A percentile compares a stretch with the other conserved stretches of the same genome.
phyloP scores from a whole-genome alignment of 2,888 invertebrate species.

The Acheta domesticus region DNA sequence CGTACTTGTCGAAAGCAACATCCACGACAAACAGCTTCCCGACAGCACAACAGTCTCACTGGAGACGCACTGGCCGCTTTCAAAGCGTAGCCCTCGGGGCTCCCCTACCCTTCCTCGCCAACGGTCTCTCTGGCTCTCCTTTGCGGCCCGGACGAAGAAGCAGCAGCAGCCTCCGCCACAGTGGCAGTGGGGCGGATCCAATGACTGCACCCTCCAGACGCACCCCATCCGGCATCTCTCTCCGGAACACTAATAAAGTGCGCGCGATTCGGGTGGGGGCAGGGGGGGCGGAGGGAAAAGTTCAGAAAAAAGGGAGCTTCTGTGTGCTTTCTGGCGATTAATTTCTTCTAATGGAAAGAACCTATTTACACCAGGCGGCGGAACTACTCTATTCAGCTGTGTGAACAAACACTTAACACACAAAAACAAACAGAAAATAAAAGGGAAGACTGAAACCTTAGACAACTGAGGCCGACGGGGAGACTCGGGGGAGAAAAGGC shows the following conservation, averaged over 20 bases:
- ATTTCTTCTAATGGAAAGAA: slow-evolving; percentile 18
- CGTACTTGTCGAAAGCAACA: too few relatives aligned
- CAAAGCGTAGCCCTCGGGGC: too few relatives aligned
- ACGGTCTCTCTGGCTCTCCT: too few relatives aligned
- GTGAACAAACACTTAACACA: slow-evolving; percentile 3
- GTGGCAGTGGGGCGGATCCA: background rate
- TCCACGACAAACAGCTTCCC: too few relatives aligned
- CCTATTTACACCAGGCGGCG: slow-evolving; percentile 18
- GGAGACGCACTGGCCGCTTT: too few relatives aligned
- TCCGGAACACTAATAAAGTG: too few relatives aligned
- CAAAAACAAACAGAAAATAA: background rate
- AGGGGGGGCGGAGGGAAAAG: background rate
- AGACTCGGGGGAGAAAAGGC: background rate
- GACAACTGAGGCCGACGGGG: background rate
- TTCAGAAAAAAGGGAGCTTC: background rate
- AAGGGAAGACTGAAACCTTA: background rate
- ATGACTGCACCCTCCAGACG: background rate
- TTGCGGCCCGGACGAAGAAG: background rate
- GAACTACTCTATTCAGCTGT: slow-evolving; percentile 18
- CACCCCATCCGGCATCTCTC: background rate
- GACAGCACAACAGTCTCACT: too few relatives aligned
- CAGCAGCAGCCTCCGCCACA: background rate
- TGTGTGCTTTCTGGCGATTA: slow-evolving; percentile 18
- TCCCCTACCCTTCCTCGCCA: too few relatives aligned
- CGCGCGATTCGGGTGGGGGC: background rate